These are phyloP conservation scores for Rhagoletis pomonella DNA, from an alignment of 1,140 invertebrate species.

Conservation along the genomic window DNA sequence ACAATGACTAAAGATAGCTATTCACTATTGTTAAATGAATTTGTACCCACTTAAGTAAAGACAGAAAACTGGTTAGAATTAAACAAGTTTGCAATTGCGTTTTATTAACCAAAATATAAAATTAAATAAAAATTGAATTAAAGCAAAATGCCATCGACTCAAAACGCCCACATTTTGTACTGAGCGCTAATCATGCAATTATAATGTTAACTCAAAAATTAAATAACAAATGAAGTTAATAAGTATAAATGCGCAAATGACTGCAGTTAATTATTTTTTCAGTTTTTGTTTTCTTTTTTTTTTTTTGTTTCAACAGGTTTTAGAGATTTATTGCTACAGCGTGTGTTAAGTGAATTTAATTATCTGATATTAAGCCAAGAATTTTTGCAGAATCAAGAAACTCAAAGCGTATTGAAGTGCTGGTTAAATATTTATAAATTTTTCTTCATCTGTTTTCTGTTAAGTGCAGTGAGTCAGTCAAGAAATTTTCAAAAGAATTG, in stretches of 20 bases:
- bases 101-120: not conserved
- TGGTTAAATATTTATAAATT: not conserved
- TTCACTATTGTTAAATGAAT: too few species aligned
- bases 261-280: not conserved
- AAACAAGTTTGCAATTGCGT: not conserved
- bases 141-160: not conserved
- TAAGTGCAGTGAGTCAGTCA: not conserved
- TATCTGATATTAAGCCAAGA: constrained; percentile 30
- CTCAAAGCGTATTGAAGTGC: not conserved
- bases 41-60: not conserved
- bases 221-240: not conserved
- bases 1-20: not conserved
- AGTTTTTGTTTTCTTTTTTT: not conserved
- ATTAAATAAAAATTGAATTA: not conserved
- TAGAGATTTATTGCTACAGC: not conserved
- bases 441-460: not conserved
- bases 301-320: constrained; percentile 36
- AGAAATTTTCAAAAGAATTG: not conserved
- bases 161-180: constrained; percentile 21
- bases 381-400: not conserved
- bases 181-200: not conserved
- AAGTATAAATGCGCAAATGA: not conserved
- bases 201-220: constrained; percentile 4
- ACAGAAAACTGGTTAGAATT: not conserved
- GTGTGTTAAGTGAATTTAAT: constrained; percentile 27